phyloP scores from a whole-genome alignment of 2,888 invertebrate genomes.

The Eupithecia subfuscata region DNA sequence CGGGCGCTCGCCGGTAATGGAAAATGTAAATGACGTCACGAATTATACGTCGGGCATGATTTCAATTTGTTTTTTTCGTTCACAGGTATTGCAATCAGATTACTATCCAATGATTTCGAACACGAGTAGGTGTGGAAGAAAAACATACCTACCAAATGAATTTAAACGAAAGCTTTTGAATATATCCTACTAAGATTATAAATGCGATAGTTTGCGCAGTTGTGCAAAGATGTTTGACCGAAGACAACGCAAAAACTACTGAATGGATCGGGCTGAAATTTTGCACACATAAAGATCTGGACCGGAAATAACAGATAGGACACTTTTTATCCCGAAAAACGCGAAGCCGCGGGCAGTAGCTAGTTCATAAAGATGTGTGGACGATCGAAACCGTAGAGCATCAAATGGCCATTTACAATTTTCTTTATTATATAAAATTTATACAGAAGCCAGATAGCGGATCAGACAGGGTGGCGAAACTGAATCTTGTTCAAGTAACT shows the following conservation, averaged over 20 bases:
- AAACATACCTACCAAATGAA: not conserved
- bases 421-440: conserved; percentile 81
- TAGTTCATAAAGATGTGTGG: not conserved
- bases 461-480: conserved; percentile 65
- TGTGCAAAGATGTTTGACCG: no score
- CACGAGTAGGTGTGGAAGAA: conserved; percentile 12
- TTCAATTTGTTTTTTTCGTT: conserved; percentile 43
- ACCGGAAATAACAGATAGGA: no score
- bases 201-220: no score
- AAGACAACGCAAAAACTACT: no score
- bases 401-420: conserved; percentile 78
- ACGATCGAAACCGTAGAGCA: conserved; percentile 53
- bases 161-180: not conserved
- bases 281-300: no score
- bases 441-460: conserved; percentile 73
- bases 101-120: conserved; percentile 29
- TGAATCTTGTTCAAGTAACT: conserved; percentile 83
- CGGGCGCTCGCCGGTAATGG: conserved; percentile 61
- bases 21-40: conserved; percentile 72
- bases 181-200: not conserved
- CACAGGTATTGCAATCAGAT: conserved; percentile 32
- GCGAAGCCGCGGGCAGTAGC: no score
- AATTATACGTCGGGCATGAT: conserved; percentile 43
- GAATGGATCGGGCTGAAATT: no score
- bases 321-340: no score